Evolutionary conservation across 2,113 vertebrate species (phyloP).

Genomic region (Eulemur rufifrons): DNA sequence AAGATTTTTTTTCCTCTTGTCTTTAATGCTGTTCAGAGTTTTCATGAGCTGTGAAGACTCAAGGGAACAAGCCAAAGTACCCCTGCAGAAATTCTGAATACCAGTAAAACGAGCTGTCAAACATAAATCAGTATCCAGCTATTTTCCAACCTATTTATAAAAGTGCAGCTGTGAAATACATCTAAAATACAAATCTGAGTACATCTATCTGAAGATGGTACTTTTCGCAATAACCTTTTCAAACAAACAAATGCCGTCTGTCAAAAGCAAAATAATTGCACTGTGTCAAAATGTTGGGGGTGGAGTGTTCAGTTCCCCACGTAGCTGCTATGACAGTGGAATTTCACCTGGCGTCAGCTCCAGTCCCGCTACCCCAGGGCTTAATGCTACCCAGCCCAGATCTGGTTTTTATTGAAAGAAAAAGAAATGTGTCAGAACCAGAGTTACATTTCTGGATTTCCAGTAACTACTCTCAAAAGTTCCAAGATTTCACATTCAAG

Average conservation of each 20-base stretch:
- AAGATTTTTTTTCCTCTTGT: not conserved
- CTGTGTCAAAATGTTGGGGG: constrained; percentile 44
- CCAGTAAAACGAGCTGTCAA: constrained; percentile 63
- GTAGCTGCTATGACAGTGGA: not conserved
- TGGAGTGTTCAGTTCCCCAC: not conserved
- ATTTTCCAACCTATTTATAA: constrained; percentile 51
- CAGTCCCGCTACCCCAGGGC: not conserved
- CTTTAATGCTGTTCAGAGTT: constrained; percentile 53
- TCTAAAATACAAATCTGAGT: constrained; percentile 59
- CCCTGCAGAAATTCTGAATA: constrained; percentile 59
- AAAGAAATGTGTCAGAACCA: constrained; percentile 45
- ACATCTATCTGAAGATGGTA: constrained; percentile 36
- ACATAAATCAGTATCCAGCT: constrained; percentile 56
- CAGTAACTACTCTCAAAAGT: not conserved
- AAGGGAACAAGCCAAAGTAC: constrained; percentile 61
- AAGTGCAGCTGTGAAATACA: constrained; percentile 60
- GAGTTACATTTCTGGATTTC: constrained; percentile 33
- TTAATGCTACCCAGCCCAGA: not conserved
- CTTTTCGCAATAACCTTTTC: constrained; percentile 62
- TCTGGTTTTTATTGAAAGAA: constrained; percentile 53
- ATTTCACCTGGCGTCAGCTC: constrained; percentile 21
- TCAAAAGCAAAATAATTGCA: constrained; percentile 61
- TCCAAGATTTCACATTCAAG: constrained; percentile 48
- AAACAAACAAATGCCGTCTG: constrained; percentile 55
- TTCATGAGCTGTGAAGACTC: constrained; percentile 60